These are phyloP conservation scores for Tinea trinotella DNA, from an alignment of 2,888 invertebrate genomes.

Conservation along the genomic window DNA sequence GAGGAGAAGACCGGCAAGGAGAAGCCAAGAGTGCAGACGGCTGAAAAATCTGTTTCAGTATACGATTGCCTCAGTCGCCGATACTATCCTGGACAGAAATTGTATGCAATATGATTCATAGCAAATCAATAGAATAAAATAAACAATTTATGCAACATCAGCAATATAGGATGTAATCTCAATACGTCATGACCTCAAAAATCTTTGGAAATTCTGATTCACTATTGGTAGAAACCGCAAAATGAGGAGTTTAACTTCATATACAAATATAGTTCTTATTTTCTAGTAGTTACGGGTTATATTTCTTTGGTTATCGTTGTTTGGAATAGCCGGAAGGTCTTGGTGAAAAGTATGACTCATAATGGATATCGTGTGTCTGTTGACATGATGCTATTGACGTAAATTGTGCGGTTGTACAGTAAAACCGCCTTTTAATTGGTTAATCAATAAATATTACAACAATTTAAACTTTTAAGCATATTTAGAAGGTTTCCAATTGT, in stretches of 20 bases:
- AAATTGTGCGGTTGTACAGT: conserved; percentile 4
- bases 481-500: no score
- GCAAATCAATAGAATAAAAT: neutral
- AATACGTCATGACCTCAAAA: conserved; percentile 7
- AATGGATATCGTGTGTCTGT: neutral
- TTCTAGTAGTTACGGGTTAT: neutral
- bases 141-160: conserved; percentile 6
- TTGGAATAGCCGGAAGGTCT: conserved; percentile 22
- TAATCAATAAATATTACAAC: no score
- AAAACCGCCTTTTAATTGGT: no score
- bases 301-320: neutral
- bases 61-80: no score
- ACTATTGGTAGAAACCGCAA: conserved; percentile 5
- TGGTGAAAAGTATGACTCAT: conserved; percentile 48
- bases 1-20: no score
- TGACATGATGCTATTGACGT: neutral
- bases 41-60: no score
- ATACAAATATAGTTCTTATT: neutral
- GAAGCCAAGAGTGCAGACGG: no score
- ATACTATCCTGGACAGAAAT: no score
- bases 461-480: no score
- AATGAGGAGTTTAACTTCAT: neutral
- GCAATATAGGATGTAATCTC: neutral
- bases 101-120: neutral
- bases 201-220: neutral